Conservation (phyloP, 2,797 vertebrate genomes). For the Pseudopleuronectes americanus region DNA sequence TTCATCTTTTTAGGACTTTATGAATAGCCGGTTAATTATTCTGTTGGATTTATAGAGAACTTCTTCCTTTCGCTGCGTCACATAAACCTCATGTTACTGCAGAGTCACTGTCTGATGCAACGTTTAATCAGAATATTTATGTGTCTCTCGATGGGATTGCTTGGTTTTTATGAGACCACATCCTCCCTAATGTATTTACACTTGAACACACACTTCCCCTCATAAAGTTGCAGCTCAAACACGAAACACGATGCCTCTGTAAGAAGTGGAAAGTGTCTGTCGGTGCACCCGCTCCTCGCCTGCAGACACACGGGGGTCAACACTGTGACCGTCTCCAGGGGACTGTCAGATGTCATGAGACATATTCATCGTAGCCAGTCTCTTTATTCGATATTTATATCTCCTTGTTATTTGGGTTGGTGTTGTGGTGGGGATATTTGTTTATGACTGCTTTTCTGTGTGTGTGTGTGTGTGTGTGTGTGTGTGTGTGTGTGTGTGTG, state of each 20-base stretch:
- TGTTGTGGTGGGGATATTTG: not conserved
- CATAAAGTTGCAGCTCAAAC: too few relatives aligned
- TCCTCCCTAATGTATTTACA: not conserved
- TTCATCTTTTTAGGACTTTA: conserved; percentile 1
- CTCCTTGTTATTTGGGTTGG: conserved; percentile 19
- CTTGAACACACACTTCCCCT: not conserved
- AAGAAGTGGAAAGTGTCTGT: not conserved
- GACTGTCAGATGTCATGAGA: conserved; percentile 46
- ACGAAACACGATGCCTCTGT: not conserved
- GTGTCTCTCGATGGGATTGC: not conserved
- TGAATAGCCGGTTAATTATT: not conserved
- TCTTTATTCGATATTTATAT: conserved; percentile 48
- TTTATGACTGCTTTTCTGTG: conserved; percentile 22
- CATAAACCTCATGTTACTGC: not conserved
- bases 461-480: conserved; percentile 24
- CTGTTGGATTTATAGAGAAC: not conserved
- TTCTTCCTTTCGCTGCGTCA: not conserved
- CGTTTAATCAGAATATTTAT: conserved; percentile 12
- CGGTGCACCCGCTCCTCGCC: conserved; percentile 16
- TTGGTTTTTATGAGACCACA: not conserved
- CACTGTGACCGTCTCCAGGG: conserved; percentile 7
- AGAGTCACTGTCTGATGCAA: not conserved
- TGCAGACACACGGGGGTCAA: conserved; percentile 11
- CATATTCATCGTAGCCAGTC: conserved; percentile 26
- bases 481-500: too few relatives aligned